These are phyloP conservation scores for Diploscapter pachys DNA, from an alignment of 1,140 invertebrate species.

Conservation along the genomic window DNA sequence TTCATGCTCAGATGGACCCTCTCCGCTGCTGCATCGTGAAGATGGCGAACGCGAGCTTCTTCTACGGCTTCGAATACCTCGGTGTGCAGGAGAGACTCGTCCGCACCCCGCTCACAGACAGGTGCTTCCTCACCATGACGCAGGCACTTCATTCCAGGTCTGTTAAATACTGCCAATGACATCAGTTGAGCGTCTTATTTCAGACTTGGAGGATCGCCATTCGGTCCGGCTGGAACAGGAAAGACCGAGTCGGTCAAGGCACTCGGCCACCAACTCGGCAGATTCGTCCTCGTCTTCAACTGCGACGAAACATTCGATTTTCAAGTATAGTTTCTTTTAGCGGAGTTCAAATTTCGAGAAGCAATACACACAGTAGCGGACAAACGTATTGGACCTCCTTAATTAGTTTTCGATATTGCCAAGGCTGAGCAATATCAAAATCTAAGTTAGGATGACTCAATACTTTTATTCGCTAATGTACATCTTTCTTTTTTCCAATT, in stretches of 20 bases:
- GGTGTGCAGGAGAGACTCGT: constrained; percentile 95
- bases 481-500: neutral
- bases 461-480: too few species aligned
- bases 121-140: constrained; percentile 98
- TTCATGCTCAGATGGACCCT: constrained; percentile 67
- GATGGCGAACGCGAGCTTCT: constrained; percentile 98
- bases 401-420: too few species aligned
- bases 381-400: too few species aligned
- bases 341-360: too few species aligned
- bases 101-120: constrained; percentile 94
- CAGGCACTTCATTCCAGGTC: constrained; percentile 82
- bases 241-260: constrained; percentile 99
- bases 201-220: constrained; percentile 60
- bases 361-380: too few species aligned
- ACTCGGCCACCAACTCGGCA: constrained; percentile 92
- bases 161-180: neutral
- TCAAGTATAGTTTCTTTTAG: constrained; percentile 64
- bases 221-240: constrained; percentile 62
- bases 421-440: too few species aligned
- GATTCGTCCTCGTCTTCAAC: constrained; percentile 98
- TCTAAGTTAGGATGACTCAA: too few species aligned
- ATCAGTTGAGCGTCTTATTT: neutral
- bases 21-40: constrained; percentile 92
- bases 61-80: constrained; percentile 98
- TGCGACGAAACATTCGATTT: constrained; percentile 99